Evolutionary conservation across 2,113 vertebrate species (phyloP).

Genomic region (Gallinago paraguaiae): DNA sequence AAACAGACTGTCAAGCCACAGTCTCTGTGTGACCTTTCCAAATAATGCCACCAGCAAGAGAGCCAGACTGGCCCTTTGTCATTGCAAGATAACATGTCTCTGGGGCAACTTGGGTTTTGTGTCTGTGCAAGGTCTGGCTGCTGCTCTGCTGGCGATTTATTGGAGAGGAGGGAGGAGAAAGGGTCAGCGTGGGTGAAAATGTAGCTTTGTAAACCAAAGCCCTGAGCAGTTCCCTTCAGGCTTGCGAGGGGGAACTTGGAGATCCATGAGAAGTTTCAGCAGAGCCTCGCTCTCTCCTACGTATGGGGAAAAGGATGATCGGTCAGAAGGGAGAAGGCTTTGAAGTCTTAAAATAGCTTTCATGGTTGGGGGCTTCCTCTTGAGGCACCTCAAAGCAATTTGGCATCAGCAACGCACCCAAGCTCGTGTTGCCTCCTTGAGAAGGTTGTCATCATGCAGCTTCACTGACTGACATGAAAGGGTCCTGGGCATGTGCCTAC

Average conservation of each 20-base stretch:
- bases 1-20: slow-evolving; percentile 25
- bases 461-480: neutral
- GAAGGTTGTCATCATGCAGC: neutral
- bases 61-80: slow-evolving; percentile 45
- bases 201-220: neutral
- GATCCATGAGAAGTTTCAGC: neutral
- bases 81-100: neutral
- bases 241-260: neutral
- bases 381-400: neutral
- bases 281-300: neutral
- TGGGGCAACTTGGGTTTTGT: neutral
- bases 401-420: neutral
- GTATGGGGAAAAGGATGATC: neutral
- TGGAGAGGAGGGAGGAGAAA: neutral
- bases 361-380: neutral
- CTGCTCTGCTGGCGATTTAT: neutral
- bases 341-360: slow-evolving; percentile 31
- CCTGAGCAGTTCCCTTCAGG: neutral
- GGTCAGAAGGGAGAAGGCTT: neutral
- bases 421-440: neutral
- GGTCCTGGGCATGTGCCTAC: neutral
- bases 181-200: neutral
- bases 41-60: slow-evolving; percentile 28
- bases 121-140: neutral
- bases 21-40: slow-evolving; percentile 53